These are phyloP conservation scores for Alectoris magna DNA, from an alignment of 2,797 vertebrate genomes.

Conservation along the genomic window DNA sequence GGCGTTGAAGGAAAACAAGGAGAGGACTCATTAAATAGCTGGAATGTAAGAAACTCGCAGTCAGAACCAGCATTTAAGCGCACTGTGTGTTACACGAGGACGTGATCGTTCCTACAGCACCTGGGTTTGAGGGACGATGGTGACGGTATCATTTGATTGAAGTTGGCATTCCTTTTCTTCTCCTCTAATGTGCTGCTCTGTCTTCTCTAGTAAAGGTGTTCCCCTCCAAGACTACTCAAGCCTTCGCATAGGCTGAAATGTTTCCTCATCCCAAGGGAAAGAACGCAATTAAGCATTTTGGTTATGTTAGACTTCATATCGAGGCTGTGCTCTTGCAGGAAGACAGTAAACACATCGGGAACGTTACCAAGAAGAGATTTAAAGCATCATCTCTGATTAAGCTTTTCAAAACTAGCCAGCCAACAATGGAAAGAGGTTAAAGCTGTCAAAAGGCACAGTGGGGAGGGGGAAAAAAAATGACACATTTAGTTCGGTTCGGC, in stretches of 20 bases:
- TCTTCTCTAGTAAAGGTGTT: not conserved
- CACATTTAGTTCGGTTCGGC: not conserved
- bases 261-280: not conserved
- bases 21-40: not conserved
- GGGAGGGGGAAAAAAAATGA: not conserved
- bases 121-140: not conserved
- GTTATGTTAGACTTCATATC: not conserved
- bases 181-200: not conserved
- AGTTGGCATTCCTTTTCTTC: not conserved
- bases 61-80: not conserved
- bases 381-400: slow-evolving; percentile 15
- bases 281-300: not conserved
- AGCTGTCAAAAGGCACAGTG: not conserved
- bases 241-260: not conserved
- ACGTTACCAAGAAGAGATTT: not conserved
- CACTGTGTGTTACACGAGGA: not conserved
- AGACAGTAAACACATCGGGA: slow-evolving; percentile 23
- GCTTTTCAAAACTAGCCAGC: slow-evolving; percentile 17
- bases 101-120: not conserved
- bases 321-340: not conserved
- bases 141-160: not conserved
- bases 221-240: not conserved
- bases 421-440: not conserved
- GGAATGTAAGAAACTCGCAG: not conserved
- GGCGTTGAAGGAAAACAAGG: not conserved